Base-by-base conservation (phyloP, 37 sponge, comb jelly and placozoan species). In the Amphimedon queenslandica region DNA sequence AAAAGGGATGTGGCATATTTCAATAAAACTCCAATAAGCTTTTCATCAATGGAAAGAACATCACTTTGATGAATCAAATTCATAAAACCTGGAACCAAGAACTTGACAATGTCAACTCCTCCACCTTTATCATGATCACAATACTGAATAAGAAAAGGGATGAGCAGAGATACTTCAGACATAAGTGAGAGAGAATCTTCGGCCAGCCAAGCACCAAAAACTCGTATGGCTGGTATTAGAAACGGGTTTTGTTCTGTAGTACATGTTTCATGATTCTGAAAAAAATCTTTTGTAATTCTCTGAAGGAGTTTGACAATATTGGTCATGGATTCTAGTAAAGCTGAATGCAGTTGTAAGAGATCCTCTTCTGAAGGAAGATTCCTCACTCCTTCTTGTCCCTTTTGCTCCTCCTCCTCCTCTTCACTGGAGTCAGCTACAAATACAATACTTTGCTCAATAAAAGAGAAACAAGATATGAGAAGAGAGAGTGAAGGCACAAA, bases 171-270 rank as follows among this genome's bases (percentile, higher is more conserved):
- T 16, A 90, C 64, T 18, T 90, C 78, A 8, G 67, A 5, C 0
- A 73, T 33, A 0, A 90, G 55, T 3, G 86, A 33, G 16, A 90
- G 74, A 23, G 40, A 73, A 24, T 90, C 90, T 42, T 90, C 90
- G n/a, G 90, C 86, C 11, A 90, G 81, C 90, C 90, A 90, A 11
- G 86, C 90, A 29, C 90, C 90, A 30, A 90, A 36, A 41, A 90
- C 90, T 21, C 90, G 63, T 32, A 84, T 72, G n/a, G 72, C 67
- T 6, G 40, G 10, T 37, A 37, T 66, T 13, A 38, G 4, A 16
- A n/a, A 16, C 36, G 10, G 38, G 11, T 37, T 66, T 29, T 38
- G 18, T 13, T 28, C n/a, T 42, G 2, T 40, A 28, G 5, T 23
- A 2, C 23, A 33, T 25, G 24, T 18, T 18, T 37, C 63, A 51